Evolutionary conservation across 2,113 vertebrate genomes (phyloP).

Genomic region (Brachypteracias leptosomus): DNA sequence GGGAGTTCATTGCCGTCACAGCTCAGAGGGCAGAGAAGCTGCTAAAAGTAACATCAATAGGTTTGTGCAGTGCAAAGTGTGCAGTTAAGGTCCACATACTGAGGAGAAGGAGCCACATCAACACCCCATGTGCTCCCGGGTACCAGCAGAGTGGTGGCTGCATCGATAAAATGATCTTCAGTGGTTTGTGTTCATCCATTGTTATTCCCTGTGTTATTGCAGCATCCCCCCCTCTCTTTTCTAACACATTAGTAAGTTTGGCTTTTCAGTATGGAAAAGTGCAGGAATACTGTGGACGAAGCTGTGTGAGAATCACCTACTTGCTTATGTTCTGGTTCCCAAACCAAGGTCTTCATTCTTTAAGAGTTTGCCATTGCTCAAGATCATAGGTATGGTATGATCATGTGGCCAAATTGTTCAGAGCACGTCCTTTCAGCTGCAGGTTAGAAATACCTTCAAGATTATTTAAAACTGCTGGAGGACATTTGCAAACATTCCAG

Average conservation of each 20-base stretch:
- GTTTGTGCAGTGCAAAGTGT: neutral
- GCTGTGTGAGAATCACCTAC: neutral
- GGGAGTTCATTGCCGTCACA: neutral
- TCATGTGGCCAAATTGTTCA: neutral
- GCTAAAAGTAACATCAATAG: neutral
- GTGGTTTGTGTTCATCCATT: neutral
- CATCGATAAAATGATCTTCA: neutral
- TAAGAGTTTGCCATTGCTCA: neutral
- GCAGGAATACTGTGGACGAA: neutral
- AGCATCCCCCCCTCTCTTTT: neutral
- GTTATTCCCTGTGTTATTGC: neutral
- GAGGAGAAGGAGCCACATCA: accelerated
- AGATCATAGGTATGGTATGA: neutral
- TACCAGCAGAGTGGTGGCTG: neutral
- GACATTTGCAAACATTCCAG: neutral
- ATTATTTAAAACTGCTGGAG: neutral
- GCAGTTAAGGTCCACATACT: accelerated
- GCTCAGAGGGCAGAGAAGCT: neutral
- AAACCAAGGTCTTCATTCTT: neutral
- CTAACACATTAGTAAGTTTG: neutral
- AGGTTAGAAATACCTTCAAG: neutral
- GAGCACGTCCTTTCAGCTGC: neutral
- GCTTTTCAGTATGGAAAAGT: too few relatives aligned
- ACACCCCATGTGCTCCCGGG: neutral
- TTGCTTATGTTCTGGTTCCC: neutral